Base-by-base conservation (phyloP, 1,140 invertebrate species). In the Platyura marginata region DNA sequence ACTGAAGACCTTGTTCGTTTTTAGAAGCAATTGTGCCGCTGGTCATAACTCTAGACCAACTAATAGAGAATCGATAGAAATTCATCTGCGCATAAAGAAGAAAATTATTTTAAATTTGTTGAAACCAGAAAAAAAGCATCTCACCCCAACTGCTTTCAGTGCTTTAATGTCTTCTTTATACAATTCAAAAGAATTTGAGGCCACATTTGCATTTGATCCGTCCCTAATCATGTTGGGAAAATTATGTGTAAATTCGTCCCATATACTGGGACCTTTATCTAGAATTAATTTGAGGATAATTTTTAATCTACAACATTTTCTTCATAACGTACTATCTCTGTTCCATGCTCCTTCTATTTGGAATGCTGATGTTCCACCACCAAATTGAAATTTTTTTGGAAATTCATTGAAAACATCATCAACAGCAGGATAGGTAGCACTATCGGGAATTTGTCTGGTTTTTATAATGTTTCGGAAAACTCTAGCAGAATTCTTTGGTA, bases 301-400 rank as follows among this genome's bases (percentile, higher is more conserved):
- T 29, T 29, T 29, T 29, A 29, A 29, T 6, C 25, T 29, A 8
- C 6, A 41, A 68, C 66, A 39, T 34, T 29, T 15, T 43, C 41
- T 32, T 21, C 15, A 16, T 19, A 13, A 21, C 57, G 55, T 64
- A 70, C 72, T 70, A 68, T 70, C 74, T 1, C 58, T 47, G 23
- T 62, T 56, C 64, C 68, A 72, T 3, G 53, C 70, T 20, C 72
- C 72, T 61, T 75, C 72, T n/a, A 71, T 60, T 49, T 74, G 71
- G 49, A 67, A 72, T 3, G 68, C 51, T 11, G 69, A 57, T 0
- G 70, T 66, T 0, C 66, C 65, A 1, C 63, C 63, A 15, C 70
- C 70, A 44, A 72, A 63, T 29, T 65, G 51, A 44, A 75, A 72
- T n/a, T 54, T 53, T 5, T 66, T 51, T 2, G 73, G 69, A 49